phyloP scores from a whole-genome alignment of 2,113 vertebrate species.

The Odobenus rosmarus region DNA sequence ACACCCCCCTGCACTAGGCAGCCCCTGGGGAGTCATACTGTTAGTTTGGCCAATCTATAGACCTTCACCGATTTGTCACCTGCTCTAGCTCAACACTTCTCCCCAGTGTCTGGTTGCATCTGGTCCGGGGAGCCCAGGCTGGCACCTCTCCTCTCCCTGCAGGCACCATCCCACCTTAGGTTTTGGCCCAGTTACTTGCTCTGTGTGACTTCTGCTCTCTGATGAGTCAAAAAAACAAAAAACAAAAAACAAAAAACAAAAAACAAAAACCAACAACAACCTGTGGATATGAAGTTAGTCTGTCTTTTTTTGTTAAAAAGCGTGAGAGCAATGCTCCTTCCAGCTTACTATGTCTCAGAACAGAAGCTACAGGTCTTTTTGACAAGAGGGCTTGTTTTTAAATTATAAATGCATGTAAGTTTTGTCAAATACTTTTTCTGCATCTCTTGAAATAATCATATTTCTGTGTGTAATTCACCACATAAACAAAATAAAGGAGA shows the following conservation, averaged over 20 bases:
- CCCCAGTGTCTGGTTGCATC: not conserved
- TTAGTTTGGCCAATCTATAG: not conserved
- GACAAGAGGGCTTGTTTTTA: not conserved
- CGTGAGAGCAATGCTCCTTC: not conserved
- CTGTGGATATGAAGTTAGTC: not conserved
- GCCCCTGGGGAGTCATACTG: rapidly evolving
- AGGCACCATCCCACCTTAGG: not conserved
- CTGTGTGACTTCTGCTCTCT: not conserved
- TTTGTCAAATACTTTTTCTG: not conserved
- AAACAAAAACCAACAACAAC: not conserved
- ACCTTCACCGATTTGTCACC: not conserved
- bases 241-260: no score
- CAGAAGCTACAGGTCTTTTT: not conserved
- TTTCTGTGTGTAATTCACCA: not conserved
- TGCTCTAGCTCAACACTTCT: not conserved
- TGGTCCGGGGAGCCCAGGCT: no score
- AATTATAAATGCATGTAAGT: not conserved
- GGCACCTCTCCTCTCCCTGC: not conserved
- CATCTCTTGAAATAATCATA: not conserved
- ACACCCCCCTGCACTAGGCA: rapidly evolving
- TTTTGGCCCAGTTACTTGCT: not conserved
- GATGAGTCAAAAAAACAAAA: not conserved
- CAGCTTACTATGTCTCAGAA: not conserved
- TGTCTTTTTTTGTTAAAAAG: not conserved
- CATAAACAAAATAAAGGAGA: not conserved